Evolutionary conservation across 2,888 invertebrate genomes (phyloP), one percentile per base, ranked within the genome.

Genomic region (Loripinus fragilis): DNA sequence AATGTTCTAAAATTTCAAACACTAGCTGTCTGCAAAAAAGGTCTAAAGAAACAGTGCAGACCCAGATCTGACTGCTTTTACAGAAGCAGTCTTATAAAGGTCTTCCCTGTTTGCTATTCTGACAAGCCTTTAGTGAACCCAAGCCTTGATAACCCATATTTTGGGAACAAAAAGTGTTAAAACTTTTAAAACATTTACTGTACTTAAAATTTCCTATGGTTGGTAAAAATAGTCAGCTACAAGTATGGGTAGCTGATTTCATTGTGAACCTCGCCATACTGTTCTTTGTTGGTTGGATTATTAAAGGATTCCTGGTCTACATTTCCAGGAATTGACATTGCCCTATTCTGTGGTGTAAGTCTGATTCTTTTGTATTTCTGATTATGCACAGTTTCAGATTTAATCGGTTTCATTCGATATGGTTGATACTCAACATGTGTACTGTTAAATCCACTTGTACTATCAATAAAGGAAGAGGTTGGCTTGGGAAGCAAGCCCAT

Each of bases 301-400:
- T 38, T 5, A 38, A 38, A 38, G 5, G 38, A 5, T 20, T 45
- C 45, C 20, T 45, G 45, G 2, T 20, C 45, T 17, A 8, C 45
- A 45, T 20, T 20, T 8, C 25, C 25, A 10, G 52, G 52, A 52
- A 52, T 25, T 52, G 52, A 25, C 25, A 52, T 25, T 52, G 52
- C 1, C 25, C 52, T 52, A 52, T 23, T 52, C 2, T 12, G 23
- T 52, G 23, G 52, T 12, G 52, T 52, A n/a, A 52, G 52, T 25
- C 52, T 52, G 15, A 52, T 52, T n/a, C 25, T 52, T 52, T 52
- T 52, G 25, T 52, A 52, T 52, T 52, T 52, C 52, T 52, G 52
- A 25, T 25, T 25, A 25, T 52, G 52, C 23, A 25, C 23, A 52
- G 52, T 8, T 23, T 52, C 52, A n/a, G 2, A 25, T 25, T 52